A percentile compares a stretch with the other conserved stretches of the same genome.
Conservation (phyloP, 2,888 invertebrate genomes). For the Ceraclea dissimilis region DNA sequence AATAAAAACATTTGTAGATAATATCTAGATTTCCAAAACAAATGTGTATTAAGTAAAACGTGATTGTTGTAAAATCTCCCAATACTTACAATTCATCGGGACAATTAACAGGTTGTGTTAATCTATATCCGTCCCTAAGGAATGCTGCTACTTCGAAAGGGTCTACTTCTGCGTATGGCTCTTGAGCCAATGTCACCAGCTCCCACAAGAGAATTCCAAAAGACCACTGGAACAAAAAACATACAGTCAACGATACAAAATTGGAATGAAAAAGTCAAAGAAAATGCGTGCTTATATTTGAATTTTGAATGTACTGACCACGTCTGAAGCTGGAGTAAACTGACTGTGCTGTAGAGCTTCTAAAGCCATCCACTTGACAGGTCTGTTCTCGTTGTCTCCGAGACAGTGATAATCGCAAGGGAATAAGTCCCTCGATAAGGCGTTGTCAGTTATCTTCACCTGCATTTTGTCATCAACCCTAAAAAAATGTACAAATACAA, state of each 20-base stretch:
- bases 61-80: background rate
- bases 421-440: constrained; percentile 83
- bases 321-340: constrained; percentile 82
- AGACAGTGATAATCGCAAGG: constrained; percentile 90
- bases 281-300: too few species aligned
- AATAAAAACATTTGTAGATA: background rate
- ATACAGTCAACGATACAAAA: constrained; percentile 3
- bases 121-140: constrained; percentile 80
- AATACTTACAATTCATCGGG: constrained; percentile 87
- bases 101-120: constrained; percentile 87
- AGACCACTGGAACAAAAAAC: constrained; percentile 66
- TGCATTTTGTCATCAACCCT: constrained; percentile 70
- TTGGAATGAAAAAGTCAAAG: constrained; percentile 4
- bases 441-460: constrained; percentile 82
- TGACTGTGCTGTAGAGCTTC: constrained; percentile 76
- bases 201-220: constrained; percentile 95
- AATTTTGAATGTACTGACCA: constrained; percentile 63
- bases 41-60: background rate
- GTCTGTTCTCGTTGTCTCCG: constrained; percentile 88
- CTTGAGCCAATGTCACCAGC: constrained; percentile 79
- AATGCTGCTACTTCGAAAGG: constrained; percentile 86
- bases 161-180: constrained; percentile 86
- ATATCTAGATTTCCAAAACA: background rate
- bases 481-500: constrained; percentile 23
- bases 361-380: constrained; percentile 90